Evolutionary conservation across 2,797 vertebrate genomes (phyloP), one percentile per base, ranked within the genome.

Genomic region (Oreochromis mossambicus): DNA sequence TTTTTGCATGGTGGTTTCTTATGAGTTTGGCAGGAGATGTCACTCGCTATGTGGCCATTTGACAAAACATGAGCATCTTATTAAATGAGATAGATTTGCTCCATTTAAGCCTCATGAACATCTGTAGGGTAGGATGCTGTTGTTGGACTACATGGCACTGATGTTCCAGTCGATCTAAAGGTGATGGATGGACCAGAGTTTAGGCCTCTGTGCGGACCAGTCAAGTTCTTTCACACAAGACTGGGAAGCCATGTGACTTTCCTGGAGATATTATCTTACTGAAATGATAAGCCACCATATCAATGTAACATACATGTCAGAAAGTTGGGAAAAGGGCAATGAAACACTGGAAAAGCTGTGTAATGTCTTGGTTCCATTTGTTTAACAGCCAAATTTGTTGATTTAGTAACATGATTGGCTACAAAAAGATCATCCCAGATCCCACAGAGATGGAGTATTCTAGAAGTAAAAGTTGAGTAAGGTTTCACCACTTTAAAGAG

Each of bases 391-490:
- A 43, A 26, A 43, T 26, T 17, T 15, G 13, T 68, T 43, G 15
- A 43, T 70, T 51, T 70, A 10, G 66, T 10, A 70, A 70, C 38
- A 43, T 17, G 13, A 17, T 1, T 26, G 21, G 13, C n/a, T 24
- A 70, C 21, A 41, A 70, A 43, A 70, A 70, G 21, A 24, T 24
- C 0, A 68, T 68, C 0, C n/a, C n/a, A 43, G 5, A 34, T 3
- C 29, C 5, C 8, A 32, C 55, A 41, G 36, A 24, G 2, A 6
- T 14, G 10, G 21, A 43, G 0, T 43, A 24, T 46, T 48, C 0
- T 11, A 73, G 0, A 48, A 73, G 24, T 73, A 8, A 73, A 73
- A 19, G 15, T 32, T 48, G 24, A 46, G 24, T 11, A 48, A 17
- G 24, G 41, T 48, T 73, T 73, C 24, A 48, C 15, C 3, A 7